Percentiles rank a stretch among this genome's conserved stretches.
These are phyloP conservation scores for Geodia barretti DNA, from an alignment of 37 sponge, comb jelly and placozoan species.

Conservation along the genomic window DNA sequence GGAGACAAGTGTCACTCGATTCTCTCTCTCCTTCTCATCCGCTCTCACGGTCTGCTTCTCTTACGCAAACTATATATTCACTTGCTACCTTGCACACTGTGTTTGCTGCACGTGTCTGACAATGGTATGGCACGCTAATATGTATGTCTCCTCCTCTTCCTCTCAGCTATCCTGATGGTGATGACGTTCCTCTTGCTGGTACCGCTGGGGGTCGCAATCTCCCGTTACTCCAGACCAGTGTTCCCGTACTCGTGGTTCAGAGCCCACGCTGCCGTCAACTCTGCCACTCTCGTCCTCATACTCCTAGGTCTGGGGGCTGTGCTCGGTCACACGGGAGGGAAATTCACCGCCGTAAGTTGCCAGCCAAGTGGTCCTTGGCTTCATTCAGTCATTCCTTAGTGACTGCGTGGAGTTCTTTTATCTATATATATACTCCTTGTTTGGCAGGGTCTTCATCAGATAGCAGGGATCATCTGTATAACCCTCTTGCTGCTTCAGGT, in stretches of 20 bases:
- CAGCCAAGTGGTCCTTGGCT: too few relatives aligned
- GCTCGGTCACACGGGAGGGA: conserved; percentile 48
- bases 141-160: too few relatives aligned
- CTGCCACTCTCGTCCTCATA: background rate
- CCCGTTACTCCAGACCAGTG: conserved; percentile 40
- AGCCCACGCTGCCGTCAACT: conserved; percentile 3
- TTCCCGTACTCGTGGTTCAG: conserved; percentile 45
- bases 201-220: conserved; percentile 33
- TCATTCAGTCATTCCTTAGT: too few relatives aligned
- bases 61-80: too few relatives aligned
- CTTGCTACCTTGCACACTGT: too few relatives aligned
- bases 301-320: conserved; percentile 30
- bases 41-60: conserved; percentile 28
- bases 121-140: too few relatives aligned
- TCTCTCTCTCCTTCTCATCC: conserved; percentile 8
- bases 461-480: conserved; percentile 24
- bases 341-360: conserved; percentile 28
- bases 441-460: conserved; percentile 39
- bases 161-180: conserved; percentile 35
- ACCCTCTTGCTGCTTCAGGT: conserved; percentile 8
- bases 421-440: too few relatives aligned
- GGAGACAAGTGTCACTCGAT: background rate
- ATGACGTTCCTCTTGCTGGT: conserved; percentile 33
- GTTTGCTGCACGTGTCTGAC: too few relatives aligned
- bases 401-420: too few relatives aligned